Base-by-base conservation (phyloP, 92 coral and sea anemone genomes). In the Palythoa grandiflora region DNA sequence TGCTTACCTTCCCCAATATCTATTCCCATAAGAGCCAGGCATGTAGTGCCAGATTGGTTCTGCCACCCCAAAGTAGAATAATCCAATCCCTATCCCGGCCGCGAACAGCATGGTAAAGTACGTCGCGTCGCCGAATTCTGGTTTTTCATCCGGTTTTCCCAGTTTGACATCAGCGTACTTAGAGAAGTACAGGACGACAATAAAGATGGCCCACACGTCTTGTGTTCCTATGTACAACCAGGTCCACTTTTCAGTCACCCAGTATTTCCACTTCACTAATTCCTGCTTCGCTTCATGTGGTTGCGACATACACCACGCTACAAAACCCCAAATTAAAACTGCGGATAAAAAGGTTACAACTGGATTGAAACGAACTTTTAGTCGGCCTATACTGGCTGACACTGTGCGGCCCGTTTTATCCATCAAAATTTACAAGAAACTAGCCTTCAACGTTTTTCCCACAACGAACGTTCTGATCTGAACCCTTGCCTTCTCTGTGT, bases 161-260 rank as follows among this genome's bases (percentile, higher is more conserved):
- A 95, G 89, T 84, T 95, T 95, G 57, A 95, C 66, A 15, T 93
- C 87, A 20, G 89, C 88, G 52, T 95, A 95, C 90, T 95, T 95
- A 10, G 98, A 94, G 88, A 95, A 95, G 88, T 91, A 92, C 7
- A 95, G 75, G 9, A 93, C 87, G 36, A 90, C 15, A 53, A 95
- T 88, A 73, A 95, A 95, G 47, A 95, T 77, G n/a, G 92, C 90
- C 95, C 98, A 95, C 4, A 91, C 91, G 77, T 95, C 93, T 79
- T 93, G 91, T 17, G 91, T 95, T n/a, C 96, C 98, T 68, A 95
- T 93, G 94, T 95, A 95, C 71, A 95, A 73, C 98, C 98, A 95
- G 4, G 98, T 91, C 83, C 91, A 95, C 0, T 85, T 85, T 6
- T 87, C 71, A 3, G 98, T 95, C 36, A 95, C 90, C 96, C 98